Conservation (phyloP, 2,797 vertebrate genomes). For the Acanthis flammea region DNA sequence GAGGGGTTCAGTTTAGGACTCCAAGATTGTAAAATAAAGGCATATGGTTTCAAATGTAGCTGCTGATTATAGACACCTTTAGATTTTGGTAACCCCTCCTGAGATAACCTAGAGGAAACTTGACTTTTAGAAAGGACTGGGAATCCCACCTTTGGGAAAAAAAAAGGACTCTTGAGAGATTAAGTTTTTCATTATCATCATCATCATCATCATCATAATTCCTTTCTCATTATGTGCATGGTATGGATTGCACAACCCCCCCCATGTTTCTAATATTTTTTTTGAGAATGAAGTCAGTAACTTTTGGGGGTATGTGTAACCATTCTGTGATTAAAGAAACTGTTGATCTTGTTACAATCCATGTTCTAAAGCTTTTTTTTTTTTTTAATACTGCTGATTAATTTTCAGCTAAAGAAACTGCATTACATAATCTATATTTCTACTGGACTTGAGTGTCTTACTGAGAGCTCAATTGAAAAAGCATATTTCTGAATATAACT, state of each 20-base stretch:
- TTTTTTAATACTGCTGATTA: neutral
- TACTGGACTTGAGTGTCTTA: conserved; percentile 20
- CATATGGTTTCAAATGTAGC: neutral
- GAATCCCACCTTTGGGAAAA: neutral
- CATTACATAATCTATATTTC: conserved; percentile 19
- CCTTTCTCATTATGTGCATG: neutral
- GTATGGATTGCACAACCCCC: neutral
- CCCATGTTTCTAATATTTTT: neutral
- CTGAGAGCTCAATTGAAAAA: neutral
- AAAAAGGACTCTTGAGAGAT: neutral
- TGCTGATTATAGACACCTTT: neutral
- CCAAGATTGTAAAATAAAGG: neutral
- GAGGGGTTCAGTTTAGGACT: neutral
- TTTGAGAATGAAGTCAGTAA: neutral
- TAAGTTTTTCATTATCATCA: neutral
- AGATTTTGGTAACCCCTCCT: neutral
- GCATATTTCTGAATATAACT: conserved; percentile 13
- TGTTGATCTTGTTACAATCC: neutral
- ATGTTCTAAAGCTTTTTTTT: neutral
- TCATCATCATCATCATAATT: neutral
- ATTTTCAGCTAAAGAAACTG: neutral
- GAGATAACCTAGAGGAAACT: neutral
- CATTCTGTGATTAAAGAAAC: neutral
- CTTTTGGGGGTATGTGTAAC: neutral
- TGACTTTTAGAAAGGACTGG: conserved; percentile 1